phyloP scores from a whole-genome alignment of 2,797 vertebrate species.

The Centropyge bicolor region DNA sequence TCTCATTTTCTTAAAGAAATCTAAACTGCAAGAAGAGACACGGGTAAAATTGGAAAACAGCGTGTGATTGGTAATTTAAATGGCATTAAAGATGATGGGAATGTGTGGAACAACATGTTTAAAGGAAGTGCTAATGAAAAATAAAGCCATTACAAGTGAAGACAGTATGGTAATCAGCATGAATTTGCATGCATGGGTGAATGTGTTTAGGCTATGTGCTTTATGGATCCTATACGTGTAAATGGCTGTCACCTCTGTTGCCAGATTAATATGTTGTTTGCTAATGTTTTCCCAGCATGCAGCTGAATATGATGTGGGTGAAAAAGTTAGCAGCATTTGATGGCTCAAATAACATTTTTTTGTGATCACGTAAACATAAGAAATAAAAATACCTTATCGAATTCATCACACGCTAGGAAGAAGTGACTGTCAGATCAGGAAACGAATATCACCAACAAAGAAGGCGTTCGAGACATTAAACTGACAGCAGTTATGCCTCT shows the following conservation, averaged over 20 bases:
- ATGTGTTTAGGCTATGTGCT: background rate
- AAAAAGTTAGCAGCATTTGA: background rate
- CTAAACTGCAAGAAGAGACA: background rate
- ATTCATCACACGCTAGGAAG: slow-evolving; percentile 2
- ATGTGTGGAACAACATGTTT: background rate
- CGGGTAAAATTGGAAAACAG: background rate
- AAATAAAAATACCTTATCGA: background rate
- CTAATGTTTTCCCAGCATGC: slow-evolving; percentile 3
- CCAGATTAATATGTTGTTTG: background rate
- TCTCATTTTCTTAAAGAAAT: background rate
- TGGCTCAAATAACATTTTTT: slow-evolving; percentile 3
- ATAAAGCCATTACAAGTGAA: background rate
- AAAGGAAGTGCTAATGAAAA: background rate
- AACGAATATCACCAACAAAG: slow-evolving; percentile 32
- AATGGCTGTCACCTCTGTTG: background rate
- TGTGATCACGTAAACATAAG: background rate
- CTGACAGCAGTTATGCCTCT: slow-evolving; percentile 19
- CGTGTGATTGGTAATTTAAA: background rate
- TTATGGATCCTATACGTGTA: background rate
- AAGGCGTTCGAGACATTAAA: slow-evolving; percentile 18
- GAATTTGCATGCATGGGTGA: background rate
- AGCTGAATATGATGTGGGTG: background rate
- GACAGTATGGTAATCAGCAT: background rate
- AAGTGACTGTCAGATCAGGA: slow-evolving; percentile 22
- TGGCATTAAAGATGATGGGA: background rate